A percentile compares a stretch with the other conserved stretches of the same genome.
phyloP scores from a whole-genome alignment of 2,888 invertebrate genomes.

The Liodrosophila aerea region DNA sequence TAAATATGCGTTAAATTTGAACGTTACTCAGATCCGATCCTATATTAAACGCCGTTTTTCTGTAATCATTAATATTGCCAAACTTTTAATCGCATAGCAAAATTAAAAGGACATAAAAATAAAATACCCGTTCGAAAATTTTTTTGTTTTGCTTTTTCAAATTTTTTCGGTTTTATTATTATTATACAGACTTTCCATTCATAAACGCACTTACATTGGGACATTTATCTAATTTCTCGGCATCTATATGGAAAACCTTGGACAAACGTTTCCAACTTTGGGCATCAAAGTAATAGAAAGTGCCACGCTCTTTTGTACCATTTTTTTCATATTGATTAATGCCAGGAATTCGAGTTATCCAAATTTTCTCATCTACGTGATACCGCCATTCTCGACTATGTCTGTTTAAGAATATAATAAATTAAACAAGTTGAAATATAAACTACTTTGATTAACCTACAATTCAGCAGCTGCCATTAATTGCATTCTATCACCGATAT shows the following conservation, averaged over 20 bases:
- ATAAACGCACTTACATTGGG: constrained; percentile 83
- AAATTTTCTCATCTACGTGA: constrained; percentile 99
- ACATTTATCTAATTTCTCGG: constrained; percentile 96
- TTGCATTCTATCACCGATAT: constrained; percentile 98
- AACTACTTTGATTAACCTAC: constrained; percentile 84
- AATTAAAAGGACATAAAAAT: constrained; percentile 3
- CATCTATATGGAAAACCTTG: constrained; percentile 99
- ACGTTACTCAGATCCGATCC: too few species aligned
- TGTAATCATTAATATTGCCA: too few species aligned
- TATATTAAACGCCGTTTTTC: too few species aligned
- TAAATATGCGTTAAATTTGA: too few species aligned
- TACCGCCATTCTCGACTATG: constrained; percentile 99
- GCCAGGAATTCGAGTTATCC: constrained; percentile 99
- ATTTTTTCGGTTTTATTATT: constrained; percentile 82
- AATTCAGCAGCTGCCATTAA: constrained; percentile 98
- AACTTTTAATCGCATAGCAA: not conserved
- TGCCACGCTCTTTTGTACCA: constrained; percentile 97
- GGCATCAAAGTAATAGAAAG: constrained; percentile 99
- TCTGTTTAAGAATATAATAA: constrained; percentile 83
- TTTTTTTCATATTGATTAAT: constrained; percentile 97
- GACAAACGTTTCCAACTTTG: constrained; percentile 99
- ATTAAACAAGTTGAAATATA: not conserved
- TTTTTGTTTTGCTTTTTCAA: constrained; percentile 66
- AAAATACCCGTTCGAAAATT: not conserved
- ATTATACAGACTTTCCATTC: constrained; percentile 83